phyloP scores from a whole-genome alignment of 2,113 vertebrate species.

The Nothoprocta perdicaria region DNA sequence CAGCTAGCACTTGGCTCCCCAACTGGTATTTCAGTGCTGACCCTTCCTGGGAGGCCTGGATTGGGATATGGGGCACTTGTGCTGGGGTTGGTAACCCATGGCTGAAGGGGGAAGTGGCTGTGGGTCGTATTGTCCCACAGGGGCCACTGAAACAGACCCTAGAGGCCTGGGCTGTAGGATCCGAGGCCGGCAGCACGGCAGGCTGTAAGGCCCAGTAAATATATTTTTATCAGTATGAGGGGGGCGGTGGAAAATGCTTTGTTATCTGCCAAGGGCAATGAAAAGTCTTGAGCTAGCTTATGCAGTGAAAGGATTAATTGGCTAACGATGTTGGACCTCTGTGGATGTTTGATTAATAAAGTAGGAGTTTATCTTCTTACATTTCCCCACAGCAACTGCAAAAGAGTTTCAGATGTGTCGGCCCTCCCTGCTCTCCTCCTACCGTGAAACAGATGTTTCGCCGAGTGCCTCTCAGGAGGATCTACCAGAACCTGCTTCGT shows the following conservation, averaged over 20 bases:
- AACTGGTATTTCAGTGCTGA: not conserved
- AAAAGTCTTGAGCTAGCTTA: slow-evolving; percentile 23
- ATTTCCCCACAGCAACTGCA: not conserved
- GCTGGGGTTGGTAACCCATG: not conserved
- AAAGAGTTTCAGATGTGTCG: not conserved
- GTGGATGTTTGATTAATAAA: slow-evolving; percentile 51
- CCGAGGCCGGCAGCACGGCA: fast-evolving
- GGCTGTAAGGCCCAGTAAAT: not conserved
- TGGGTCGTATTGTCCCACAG: not conserved
- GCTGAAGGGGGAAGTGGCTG: not conserved
- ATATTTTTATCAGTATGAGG: not conserved
- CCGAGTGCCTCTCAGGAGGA: not conserved
- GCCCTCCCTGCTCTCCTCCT: not conserved
- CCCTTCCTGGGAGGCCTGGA: not conserved
- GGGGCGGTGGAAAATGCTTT: not conserved
- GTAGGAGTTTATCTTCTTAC: slow-evolving; percentile 40
- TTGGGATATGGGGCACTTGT: not conserved
- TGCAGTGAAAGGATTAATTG: slow-evolving; percentile 47
- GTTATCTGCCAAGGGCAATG: slow-evolving; percentile 24
- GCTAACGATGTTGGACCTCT: not conserved
- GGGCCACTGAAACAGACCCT: not conserved
- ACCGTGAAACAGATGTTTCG: not conserved
- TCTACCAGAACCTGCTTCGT: not conserved
- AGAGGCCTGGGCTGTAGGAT: not conserved
- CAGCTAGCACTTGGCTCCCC: not conserved